Evolutionary conservation across 2,797 vertebrate species (phyloP).

Genomic region (Arrhamphus sclerolepis): DNA sequence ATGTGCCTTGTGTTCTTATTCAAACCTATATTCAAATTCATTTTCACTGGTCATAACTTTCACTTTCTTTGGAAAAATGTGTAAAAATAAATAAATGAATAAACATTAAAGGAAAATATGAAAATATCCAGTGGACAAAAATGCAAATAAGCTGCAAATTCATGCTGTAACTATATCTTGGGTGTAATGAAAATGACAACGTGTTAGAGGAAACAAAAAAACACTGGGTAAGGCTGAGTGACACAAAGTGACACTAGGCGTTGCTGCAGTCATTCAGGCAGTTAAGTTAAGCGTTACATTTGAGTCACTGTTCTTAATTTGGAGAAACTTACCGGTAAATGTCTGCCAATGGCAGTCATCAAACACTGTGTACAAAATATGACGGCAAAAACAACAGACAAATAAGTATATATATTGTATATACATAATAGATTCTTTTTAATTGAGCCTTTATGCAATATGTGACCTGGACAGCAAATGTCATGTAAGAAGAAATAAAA

Average conservation of each 20-base stretch:
- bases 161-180: not conserved
- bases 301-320: constrained; percentile 6
- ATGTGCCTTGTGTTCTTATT: constrained; percentile 28
- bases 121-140: constrained; percentile 18
- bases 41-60: constrained; percentile 8
- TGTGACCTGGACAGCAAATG: constrained; percentile 18
- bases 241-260: constrained; percentile 2
- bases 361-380: constrained; percentile 1
- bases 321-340: not conserved
- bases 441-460: not conserved
- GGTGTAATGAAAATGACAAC: constrained; percentile 23
- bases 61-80: not conserved
- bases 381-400: not conserved
- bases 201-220: not conserved
- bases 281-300: constrained; percentile 5
- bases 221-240: constrained; percentile 14
- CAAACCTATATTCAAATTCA: constrained; percentile 47
- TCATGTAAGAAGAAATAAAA: constrained; percentile 16
- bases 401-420: not conserved
- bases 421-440: too few relatives aligned
- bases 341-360: not conserved
- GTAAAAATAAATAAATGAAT: constrained; percentile 4
- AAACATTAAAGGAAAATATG: constrained; percentile 4
- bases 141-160: constrained; percentile 13
- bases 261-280: not conserved